Evolutionary conservation across 2,113 vertebrate genomes (phyloP), one percentile per base, ranked within the genome.

Genomic region (Mugil cephalus): DNA sequence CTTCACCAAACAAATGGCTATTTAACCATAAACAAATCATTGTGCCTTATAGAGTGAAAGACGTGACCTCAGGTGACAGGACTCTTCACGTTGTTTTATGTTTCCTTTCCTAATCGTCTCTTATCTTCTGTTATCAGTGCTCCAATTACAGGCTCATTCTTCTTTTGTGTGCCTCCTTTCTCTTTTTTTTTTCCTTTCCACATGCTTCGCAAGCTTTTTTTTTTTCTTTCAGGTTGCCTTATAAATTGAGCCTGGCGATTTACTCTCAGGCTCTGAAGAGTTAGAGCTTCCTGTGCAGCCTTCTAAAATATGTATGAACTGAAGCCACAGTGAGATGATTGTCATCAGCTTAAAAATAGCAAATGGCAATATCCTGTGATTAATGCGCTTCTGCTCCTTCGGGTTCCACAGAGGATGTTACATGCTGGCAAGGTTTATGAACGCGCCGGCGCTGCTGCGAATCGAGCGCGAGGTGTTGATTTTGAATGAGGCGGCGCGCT

Each of bases 11-110:
- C 89, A 79, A 77, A 68, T 39, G 78, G 11, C 34, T 84, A 42
- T 91, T 93, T 89, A 82, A 35, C 86, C 77, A 69, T 79, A 88
- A 90, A 91, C 91, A 90, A 67, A 72, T 80, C 74, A 66, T 36
- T 69, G 64, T 21, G 30, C 9, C 85, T 69, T 10, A 1, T 7
- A n/a, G 62, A 42, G 50, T 79, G 75, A 88, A 10, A 42, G 73
- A 85, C 78, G 68, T 78, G 45, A 76, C 83, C 82, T 83, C 55
- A 62, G 79, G 88, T 77, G 77, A 85, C 69, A 38, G 0, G 21
- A 34, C 34, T 74, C 63, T 67, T 60, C 45, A 55, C 47, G 21
- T 21, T 42, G 19, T 52, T 72, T 86, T 69, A 39, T 47, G 42
- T 48, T 77, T 77, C 47, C 70, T 59, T 40, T 15, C 8, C 45